phyloP scores from a whole-genome alignment of 2,797 vertebrate species.

The Halcyon chelicuti region DNA sequence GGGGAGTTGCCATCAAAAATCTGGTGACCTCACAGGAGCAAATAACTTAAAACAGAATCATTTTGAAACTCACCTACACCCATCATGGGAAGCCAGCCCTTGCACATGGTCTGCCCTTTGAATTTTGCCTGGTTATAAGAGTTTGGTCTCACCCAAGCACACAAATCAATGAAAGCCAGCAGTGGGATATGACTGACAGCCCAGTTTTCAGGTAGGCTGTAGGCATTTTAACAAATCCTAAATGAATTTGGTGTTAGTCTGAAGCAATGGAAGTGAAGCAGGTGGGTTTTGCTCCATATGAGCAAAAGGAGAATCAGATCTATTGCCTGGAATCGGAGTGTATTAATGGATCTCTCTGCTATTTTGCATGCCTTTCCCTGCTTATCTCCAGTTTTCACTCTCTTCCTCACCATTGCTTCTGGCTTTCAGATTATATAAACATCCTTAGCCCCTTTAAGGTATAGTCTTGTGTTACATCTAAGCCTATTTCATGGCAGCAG shows the following conservation, averaged over 20 bases:
- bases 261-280: not conserved
- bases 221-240: not conserved
- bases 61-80: not conserved
- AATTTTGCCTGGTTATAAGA: not conserved
- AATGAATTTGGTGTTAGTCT: not conserved
- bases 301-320: not conserved
- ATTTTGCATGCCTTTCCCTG: not conserved
- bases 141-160: not conserved
- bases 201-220: not conserved
- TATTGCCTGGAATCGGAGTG: not conserved
- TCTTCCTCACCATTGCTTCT: not conserved
- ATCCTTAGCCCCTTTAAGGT: not conserved
- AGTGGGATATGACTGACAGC: not conserved
- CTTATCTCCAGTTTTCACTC: not conserved
- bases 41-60: not conserved
- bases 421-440: not conserved
- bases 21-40: not conserved
- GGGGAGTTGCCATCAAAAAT: not conserved
- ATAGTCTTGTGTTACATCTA: not conserved
- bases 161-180: not conserved
- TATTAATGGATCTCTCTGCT: not conserved
- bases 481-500: not conserved
- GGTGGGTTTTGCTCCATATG: not conserved
- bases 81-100: not conserved
- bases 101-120: not conserved